Conservation (phyloP, 1,140 invertebrate species). For the Brachionus rotundiformis region DNA sequence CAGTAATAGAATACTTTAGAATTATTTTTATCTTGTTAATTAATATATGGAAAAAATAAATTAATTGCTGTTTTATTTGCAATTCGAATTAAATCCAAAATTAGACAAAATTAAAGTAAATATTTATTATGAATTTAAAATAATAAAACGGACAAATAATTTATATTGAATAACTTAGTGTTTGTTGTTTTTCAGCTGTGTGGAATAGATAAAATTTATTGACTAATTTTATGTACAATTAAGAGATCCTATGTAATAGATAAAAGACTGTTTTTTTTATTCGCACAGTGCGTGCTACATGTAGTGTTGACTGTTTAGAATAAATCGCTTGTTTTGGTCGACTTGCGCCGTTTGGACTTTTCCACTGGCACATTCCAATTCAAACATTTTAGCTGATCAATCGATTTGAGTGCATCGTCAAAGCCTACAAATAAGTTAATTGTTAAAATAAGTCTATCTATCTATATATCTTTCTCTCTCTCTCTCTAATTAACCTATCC, state of each 20-base stretch:
- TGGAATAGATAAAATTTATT: slow-evolving; percentile 16
- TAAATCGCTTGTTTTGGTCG: slow-evolving; percentile 58
- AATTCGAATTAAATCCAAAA: no score
- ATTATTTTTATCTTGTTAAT: no score
- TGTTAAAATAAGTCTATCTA: no score
- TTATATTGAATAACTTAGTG: neutral
- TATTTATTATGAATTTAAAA: no score
- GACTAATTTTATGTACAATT: neutral
- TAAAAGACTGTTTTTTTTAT: no score
- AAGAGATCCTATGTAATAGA: neutral
- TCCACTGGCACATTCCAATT: slow-evolving; percentile 92
- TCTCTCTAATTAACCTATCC: no score
- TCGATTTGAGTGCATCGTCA: slow-evolving; percentile 85
- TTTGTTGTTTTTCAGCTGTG: neutral
- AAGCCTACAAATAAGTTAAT: slow-evolving; percentile 79
- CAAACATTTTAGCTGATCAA: slow-evolving; percentile 80
- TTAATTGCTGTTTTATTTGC: no score
- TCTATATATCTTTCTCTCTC: no score
- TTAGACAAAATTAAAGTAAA: no score
- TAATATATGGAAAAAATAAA: no score
- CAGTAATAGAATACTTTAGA: no score
- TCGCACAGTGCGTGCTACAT: no score
- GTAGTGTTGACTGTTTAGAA: neutral
- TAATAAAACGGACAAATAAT: slow-evolving; percentile 20
- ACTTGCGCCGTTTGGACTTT: slow-evolving; percentile 76